Evolutionary conservation across 2,113 vertebrate species (phyloP), one percentile per base, ranked within the genome.

Genomic region (Aphyosemion australe): DNA sequence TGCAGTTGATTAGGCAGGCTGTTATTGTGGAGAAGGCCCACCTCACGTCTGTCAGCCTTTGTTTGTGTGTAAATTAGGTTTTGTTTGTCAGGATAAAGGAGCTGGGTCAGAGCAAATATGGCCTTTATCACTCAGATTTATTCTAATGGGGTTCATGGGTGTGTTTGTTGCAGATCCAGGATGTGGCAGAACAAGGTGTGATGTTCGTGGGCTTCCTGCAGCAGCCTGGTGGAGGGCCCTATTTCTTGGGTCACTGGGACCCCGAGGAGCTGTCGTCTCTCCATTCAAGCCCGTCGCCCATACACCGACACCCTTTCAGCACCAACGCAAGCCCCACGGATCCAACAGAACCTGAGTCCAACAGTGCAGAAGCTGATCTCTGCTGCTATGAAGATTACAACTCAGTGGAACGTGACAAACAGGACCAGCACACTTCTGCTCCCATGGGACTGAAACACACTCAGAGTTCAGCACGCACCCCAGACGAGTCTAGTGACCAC

Each of bases 161-260:
- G 59, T 61, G 53, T 57, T 0, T 31, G 12, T 53, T 26, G 8
- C 88, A 99, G 97, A 92, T 98, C 80, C 96, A 99, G 92, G 96
- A 97, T 74, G 93, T 94, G 48, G 94, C 96, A 3, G 94, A 94
- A 76, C 94, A 90, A 65, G 96, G 96, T 75, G 90, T 95, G 86
- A 93, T 94, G 79, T 98, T 99, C 69, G 92, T 97, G 42, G 94
- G 96, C 32, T 94, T 96, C 63, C 84, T 99, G 16, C 94, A 94
- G 77, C 95, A 97, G 84, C 94, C 90, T 0, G 88, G 90, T 0
- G 87, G 85, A 12, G 88, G 77, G 16, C 88, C 88, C 2, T 87
- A 73, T 63, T 84, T 83, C 61, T 41, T 74, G 16, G 85, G 85
- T 0, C 73, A 82, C 55, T 88, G 84, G 72, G 90, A 93, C 16